Evolutionary conservation across 2,113 vertebrate genomes (phyloP), one percentile per base, ranked within the genome.

Genomic region (Phoxinus phoxinus): DNA sequence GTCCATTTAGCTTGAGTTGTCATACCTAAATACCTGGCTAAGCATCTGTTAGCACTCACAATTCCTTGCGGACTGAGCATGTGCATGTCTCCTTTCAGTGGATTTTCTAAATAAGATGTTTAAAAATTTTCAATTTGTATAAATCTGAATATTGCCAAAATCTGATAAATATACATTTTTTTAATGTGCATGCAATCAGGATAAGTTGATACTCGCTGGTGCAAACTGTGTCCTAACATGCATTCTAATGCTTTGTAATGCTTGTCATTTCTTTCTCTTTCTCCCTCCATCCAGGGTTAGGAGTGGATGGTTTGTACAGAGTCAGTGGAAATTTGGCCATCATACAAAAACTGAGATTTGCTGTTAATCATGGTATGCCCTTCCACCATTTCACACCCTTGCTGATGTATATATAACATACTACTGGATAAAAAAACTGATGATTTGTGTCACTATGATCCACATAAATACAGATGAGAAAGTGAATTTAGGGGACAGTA

Each of bases 311-410:
- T 10, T 91, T 99, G 56, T 99, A 99, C 90, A 93, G 98, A 94
- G 97, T 99, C 2, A 99, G 97, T 65, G 98, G 97, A 87, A 99
- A 99, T 92, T 95, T 99, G 88, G 97, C 97, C 9, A 95, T 99
- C 86, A 98, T 99, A 90, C 98, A 99, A 91, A 99, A 99, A 85
- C 95, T 99, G 32, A 95, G 97, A 89, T 99, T 96, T 88, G 96
- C 97, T 12, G 95, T 99, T 86, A 97, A 98, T 90, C 97, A 99
- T 4, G 97, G 97, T 99, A 90, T 0, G 63, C 4, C 6, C 21
- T 78, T 32, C 1, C 37, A 13, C 4, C 17, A 56, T 37, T 65
- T 53, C 15, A 23, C 41, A 56, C 44, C 30, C 37, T 23, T n/a
- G 12, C 17, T 35, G 11, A 8, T 51, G 3, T 12, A 58, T 21